Evolutionary conservation across 2,113 vertebrate genomes (phyloP), one percentile per base, ranked within the genome.

Genomic region (Gymnorhina tibicen): DNA sequence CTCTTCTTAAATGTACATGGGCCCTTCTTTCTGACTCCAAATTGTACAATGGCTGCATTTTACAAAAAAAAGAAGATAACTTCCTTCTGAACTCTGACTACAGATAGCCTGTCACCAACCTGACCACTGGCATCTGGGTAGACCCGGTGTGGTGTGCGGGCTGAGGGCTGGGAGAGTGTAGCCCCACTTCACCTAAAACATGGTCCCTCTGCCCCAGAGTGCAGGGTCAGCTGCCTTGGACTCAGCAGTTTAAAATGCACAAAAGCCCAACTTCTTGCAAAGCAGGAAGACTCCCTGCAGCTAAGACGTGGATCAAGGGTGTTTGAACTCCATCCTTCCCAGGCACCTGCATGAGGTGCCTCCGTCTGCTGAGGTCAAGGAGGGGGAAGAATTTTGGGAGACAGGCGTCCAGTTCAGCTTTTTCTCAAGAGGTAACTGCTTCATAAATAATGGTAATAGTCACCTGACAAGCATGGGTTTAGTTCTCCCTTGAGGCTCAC

Each of bases 21-120:
- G 9, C 19, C 39, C 12, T 83, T 76, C 50, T 88, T 32, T 58
- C 67, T 80, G 75, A 64, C 28, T 41, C 27, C 3, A 10, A 68
- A 85, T 77, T 42, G 19, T 67, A 95, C 81, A 96, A 87, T 96
- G 50, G 59, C 26, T 92, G 39, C 47, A 77, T 76, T 96, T 93
- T 69, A 55, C 16, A 23, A 14, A 70, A 72, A 20, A 28, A 26
- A 24, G 7, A n/a, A 63, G 11, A 26, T 46, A 60, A 53, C 22
- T 85, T 56, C 17, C 53, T 78, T 85, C 53, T 2, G 0, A 60
- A 20, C 23, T 73, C 18, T 28, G 13, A 62, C 11, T 50, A 28
- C 59, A 87, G 55, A 22, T 67, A 53, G 27, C 18, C 12, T 52
- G 42, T 80, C 50, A 66, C 44, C 28, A 62, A 76, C 62, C 50